These are phyloP conservation scores for Argya squamiceps DNA, from an alignment of 2,797 vertebrate genomes.

Conservation along the genomic window DNA sequence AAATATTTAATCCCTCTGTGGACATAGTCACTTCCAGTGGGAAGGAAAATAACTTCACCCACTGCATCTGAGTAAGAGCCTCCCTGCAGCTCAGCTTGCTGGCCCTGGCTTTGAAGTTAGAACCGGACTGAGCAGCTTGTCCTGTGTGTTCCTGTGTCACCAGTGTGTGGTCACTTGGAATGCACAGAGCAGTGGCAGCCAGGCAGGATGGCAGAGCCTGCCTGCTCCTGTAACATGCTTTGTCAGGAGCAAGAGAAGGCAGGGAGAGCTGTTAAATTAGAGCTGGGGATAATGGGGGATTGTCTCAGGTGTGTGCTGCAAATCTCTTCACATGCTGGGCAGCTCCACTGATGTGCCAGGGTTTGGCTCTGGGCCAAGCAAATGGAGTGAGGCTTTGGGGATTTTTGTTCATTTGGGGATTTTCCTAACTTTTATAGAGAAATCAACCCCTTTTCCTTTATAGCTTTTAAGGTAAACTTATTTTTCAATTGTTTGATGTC, in stretches of 20 bases:
- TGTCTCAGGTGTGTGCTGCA: neutral
- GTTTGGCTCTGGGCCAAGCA: neutral
- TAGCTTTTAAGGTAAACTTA: neutral
- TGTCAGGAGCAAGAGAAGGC: neutral
- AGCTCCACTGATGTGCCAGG: rapidly evolving
- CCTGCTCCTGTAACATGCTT: rapidly evolving
- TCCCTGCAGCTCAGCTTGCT: neutral
- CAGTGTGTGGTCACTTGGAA: neutral
- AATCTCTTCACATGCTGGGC: neutral
- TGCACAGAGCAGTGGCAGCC: neutral
- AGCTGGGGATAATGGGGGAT: rapidly evolving
- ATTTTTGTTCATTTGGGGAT: neutral
- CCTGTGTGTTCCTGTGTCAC: neutral
- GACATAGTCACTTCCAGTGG: neutral
- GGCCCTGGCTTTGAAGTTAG: neutral
- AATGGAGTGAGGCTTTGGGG: neutral
- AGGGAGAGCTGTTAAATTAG: neutral
- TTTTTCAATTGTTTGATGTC: neutral
- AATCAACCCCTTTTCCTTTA: neutral
- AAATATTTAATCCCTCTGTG: constrained; percentile 20
- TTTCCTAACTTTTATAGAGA: neutral
- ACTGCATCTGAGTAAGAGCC: neutral
- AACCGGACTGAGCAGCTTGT: neutral
- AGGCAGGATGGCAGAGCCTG: neutral
- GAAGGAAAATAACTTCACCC: neutral